Conservation (phyloP, 1,140 invertebrate genomes). For the Ptiloglossa arizonensis region DNA sequence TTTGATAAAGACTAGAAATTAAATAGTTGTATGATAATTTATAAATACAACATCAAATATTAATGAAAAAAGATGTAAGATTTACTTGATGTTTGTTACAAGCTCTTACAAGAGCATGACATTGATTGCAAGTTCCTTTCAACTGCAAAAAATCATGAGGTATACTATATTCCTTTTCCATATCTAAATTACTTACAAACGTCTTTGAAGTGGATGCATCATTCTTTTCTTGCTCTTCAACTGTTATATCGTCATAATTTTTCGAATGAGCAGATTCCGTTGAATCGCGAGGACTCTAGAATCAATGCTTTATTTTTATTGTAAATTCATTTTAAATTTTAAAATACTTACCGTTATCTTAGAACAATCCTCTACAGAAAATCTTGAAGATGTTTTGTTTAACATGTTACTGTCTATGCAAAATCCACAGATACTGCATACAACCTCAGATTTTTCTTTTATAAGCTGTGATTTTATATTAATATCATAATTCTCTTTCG, state of each 20-base stretch:
- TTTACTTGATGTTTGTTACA: slow-evolving; percentile 15
- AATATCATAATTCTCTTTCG: slow-evolving; percentile 12
- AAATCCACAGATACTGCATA: slow-evolving; percentile 10
- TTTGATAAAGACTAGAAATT: slow-evolving; percentile 24
- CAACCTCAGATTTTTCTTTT: background rate
- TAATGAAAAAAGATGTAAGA: background rate
- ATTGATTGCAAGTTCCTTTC: slow-evolving; percentile 7
- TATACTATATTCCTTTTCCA: background rate
- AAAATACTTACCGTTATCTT: background rate
- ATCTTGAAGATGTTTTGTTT: background rate
- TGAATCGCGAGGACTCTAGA: background rate
- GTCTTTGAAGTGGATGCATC: background rate
- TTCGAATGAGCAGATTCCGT: background rate
- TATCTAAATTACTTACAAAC: background rate
- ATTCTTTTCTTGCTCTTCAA: background rate
- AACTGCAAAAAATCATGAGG: background rate
- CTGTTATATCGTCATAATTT: background rate
- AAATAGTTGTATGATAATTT: background rate
- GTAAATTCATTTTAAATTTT: background rate
- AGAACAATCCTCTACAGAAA: background rate
- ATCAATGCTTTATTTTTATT: background rate
- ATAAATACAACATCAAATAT: background rate
- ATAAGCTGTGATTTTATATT: slow-evolving; percentile 11
- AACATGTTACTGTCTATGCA: background rate
- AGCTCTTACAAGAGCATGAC: background rate